Evolutionary conservation across 2,113 vertebrate genomes (phyloP).

Genomic region (Pimephales promelas): DNA sequence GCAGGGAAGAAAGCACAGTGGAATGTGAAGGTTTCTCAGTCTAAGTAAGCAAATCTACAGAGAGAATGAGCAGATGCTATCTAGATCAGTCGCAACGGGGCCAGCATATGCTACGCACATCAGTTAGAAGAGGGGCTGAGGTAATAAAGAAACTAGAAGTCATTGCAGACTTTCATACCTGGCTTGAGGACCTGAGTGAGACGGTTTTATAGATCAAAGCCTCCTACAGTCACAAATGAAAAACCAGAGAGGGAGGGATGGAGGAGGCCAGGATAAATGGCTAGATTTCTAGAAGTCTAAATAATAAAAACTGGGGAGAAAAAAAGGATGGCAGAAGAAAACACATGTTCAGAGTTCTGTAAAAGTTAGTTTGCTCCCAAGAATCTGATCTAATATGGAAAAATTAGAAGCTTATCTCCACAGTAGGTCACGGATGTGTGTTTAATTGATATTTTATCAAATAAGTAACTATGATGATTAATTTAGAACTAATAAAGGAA

Average conservation of each 20-base stretch:
- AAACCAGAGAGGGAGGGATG: conserved; percentile 60
- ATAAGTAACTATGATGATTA: not conserved
- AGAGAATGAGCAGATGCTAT: conserved; percentile 59
- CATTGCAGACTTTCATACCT: conserved; percentile 45
- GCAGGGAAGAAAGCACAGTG: conserved; percentile 28
- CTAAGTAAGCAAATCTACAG: conserved; percentile 41
- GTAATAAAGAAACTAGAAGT: conserved; percentile 53
- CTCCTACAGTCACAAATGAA: conserved; percentile 48
- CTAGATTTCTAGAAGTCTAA: conserved; percentile 41
- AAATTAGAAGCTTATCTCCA: not conserved
- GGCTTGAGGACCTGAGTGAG: conserved; percentile 34
- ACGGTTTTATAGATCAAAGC: conserved; percentile 48
- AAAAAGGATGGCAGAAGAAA: conserved; percentile 28
- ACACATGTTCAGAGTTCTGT: conserved; percentile 1
- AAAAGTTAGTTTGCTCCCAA: not conserved
- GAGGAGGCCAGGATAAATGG: not conserved
- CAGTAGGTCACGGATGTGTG: not conserved
- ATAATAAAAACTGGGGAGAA: conserved; percentile 12
- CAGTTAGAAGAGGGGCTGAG: conserved; percentile 28
- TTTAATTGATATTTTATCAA: conserved; percentile 8
- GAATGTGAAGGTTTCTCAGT: conserved; percentile 49
- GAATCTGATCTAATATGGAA: not conserved
- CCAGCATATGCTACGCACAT: conserved; percentile 52
- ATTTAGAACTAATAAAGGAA: not conserved
- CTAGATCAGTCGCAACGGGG: conserved; percentile 53